Evolutionary conservation across 2,888 invertebrate genomes (phyloP).

Genomic region (Drosophila nr. medialis): DNA sequence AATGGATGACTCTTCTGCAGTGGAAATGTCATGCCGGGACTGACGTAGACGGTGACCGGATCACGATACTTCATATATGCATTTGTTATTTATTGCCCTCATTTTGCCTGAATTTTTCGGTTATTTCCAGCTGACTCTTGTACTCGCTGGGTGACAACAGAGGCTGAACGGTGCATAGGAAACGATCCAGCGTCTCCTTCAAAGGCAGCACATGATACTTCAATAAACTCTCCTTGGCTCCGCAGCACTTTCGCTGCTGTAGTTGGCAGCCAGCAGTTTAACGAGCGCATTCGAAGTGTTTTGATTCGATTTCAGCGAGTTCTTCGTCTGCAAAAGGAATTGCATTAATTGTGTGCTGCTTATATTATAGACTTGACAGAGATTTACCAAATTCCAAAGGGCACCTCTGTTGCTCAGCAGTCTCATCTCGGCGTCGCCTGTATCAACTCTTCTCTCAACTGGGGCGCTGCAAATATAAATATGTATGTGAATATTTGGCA

Average conservation of each 20-base stretch:
- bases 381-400: slow-evolving; percentile 67
- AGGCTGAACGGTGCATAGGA: slow-evolving; percentile 91
- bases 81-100: slow-evolving; percentile 86
- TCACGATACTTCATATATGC: slow-evolving; percentile 94
- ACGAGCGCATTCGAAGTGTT: slow-evolving; percentile 27
- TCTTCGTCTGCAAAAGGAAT: slow-evolving; percentile 51
- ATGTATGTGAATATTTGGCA: not conserved
- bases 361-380: not conserved
- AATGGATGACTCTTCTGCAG: slow-evolving; percentile 89
- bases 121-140: slow-evolving; percentile 88
- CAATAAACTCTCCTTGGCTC: slow-evolving; percentile 86
- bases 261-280: slow-evolving; percentile 29
- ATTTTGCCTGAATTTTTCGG: slow-evolving; percentile 82
- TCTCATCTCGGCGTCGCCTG: slow-evolving; percentile 45
- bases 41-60: slow-evolving; percentile 93
- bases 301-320: slow-evolving; percentile 28
- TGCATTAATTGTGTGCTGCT: not conserved
- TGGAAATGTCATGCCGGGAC: slow-evolving; percentile 94
- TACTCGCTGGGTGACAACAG: slow-evolving; percentile 90
- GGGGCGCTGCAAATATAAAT: slow-evolving; percentile 25
- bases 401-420: slow-evolving; percentile 36
- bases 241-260: slow-evolving; percentile 26
- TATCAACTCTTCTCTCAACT: slow-evolving; percentile 15
- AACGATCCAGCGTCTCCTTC: slow-evolving; percentile 91
- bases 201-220: slow-evolving; percentile 93